Evolutionary conservation across 2,888 invertebrate genomes (phyloP).

Genomic region (Rotaria socialis): DNA sequence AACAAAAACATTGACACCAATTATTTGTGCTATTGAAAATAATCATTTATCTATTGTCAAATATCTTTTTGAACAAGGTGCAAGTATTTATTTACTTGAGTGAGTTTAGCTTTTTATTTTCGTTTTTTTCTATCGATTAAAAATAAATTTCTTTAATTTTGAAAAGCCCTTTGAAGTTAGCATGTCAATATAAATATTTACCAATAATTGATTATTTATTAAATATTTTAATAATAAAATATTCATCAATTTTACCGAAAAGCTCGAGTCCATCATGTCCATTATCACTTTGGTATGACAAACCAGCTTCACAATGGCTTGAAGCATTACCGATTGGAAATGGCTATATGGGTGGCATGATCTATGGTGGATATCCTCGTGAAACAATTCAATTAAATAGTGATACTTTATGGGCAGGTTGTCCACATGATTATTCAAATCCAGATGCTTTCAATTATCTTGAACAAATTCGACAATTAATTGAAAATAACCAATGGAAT

Average conservation of each 20-base stretch:
- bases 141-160: not conserved
- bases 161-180: not conserved
- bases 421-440: conserved; percentile 27
- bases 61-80: not conserved
- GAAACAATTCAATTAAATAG: conserved; percentile 13
- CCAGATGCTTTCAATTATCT: not conserved
- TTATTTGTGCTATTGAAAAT: not conserved
- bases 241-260: not conserved
- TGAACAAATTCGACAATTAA: not conserved
- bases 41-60: not conserved
- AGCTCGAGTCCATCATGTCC: not conserved
- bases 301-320: not conserved
- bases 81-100: not conserved
- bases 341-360: not conserved
- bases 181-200: not conserved
- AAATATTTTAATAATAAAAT: not conserved
- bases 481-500: not conserved
- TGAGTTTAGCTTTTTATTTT: not conserved
- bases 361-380: not conserved
- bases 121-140: not conserved
- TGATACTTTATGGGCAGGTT: conserved; percentile 32
- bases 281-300: conserved; percentile 1
- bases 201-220: not conserved
- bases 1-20: not conserved
- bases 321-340: conserved; percentile 33